Conservation (phyloP, 2,113 vertebrate species). For the Protomyctophum bolini region DNA sequence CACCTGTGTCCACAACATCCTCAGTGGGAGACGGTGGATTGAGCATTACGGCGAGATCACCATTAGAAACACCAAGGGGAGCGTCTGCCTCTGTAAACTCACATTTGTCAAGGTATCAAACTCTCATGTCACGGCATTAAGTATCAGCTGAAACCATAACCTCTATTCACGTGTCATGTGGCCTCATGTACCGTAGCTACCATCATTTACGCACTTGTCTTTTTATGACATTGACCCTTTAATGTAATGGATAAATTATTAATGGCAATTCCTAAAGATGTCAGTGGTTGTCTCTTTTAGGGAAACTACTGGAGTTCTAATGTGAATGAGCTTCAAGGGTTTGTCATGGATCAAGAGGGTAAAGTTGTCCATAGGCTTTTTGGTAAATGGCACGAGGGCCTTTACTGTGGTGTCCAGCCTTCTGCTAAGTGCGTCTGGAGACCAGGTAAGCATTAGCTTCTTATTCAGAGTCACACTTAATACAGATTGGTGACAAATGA, state of each 20-base stretch:
- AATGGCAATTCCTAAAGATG: neutral
- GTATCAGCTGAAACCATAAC: too few relatives aligned
- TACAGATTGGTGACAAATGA: neutral
- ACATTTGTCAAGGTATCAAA: constrained; percentile 92
- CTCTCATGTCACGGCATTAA: neutral
- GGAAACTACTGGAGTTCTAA: constrained; percentile 99
- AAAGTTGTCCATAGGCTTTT: constrained; percentile 95
- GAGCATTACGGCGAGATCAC: constrained; percentile 98
- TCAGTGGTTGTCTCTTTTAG: constrained; percentile 66
- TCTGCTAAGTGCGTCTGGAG: constrained; percentile 98
- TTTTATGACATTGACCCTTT: too few relatives aligned
- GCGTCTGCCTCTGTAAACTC: constrained; percentile 95
- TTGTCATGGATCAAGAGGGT: constrained; percentile 97
- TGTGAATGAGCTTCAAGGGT: constrained; percentile 95
- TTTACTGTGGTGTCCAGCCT: constrained; percentile 93
- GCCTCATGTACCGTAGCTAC: too few relatives aligned
- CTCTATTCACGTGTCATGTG: neutral
- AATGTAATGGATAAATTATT: too few relatives aligned
- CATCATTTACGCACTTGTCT: neutral
- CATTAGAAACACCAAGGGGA: constrained; percentile 93
- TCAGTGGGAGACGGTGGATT: constrained; percentile 96
- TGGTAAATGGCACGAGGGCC: constrained; percentile 97
- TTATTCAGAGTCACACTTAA: neutral
- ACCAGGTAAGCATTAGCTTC: constrained; percentile 82
- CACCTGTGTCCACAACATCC: constrained; percentile 98